A percentile compares a stretch with the other conserved stretches of the same genome.
These are phyloP conservation scores for Yponomeuta plumbellus DNA, from an alignment of 2,888 invertebrate species.

Conservation along the genomic window DNA sequence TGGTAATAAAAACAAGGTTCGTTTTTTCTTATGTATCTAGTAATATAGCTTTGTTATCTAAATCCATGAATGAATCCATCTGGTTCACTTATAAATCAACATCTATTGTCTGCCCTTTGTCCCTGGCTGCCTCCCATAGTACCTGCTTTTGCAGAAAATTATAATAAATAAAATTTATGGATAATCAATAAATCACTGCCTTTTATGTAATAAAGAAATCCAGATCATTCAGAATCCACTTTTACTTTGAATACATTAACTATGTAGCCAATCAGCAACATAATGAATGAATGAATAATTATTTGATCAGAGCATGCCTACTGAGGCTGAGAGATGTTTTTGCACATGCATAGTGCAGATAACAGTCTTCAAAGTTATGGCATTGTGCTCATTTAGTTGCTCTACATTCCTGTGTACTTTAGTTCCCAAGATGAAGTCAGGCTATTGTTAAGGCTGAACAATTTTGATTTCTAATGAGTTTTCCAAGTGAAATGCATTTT, in stretches of 20 bases:
- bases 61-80: neutral
- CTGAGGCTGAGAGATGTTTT: neutral
- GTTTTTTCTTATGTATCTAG: neutral
- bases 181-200: neutral
- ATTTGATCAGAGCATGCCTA: neutral
- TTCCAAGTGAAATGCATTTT: slow-evolving; percentile 12
- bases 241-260: slow-evolving; percentile 5
- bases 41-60: neutral
- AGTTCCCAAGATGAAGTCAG: slow-evolving; percentile 14
- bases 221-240: slow-evolving; percentile 6
- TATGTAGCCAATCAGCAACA: neutral
- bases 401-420: neutral
- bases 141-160: neutral
- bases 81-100: neutral
- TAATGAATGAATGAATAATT: neutral
- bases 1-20: slow-evolving; percentile 13
- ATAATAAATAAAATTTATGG: neutral
- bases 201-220: slow-evolving; percentile 3
- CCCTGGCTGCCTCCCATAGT: no score
- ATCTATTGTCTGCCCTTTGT: neutral
- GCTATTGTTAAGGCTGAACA: slow-evolving; percentile 13
- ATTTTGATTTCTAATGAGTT: slow-evolving; percentile 18
- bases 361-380: slow-evolving; percentile 4
- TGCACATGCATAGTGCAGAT: neutral
- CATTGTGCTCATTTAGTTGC: slow-evolving; percentile 11